A percentile compares a stretch with the other conserved stretches of the same genome.
Conservation (phyloP, 1,140 invertebrate species). For the Drosophila pachea region DNA sequence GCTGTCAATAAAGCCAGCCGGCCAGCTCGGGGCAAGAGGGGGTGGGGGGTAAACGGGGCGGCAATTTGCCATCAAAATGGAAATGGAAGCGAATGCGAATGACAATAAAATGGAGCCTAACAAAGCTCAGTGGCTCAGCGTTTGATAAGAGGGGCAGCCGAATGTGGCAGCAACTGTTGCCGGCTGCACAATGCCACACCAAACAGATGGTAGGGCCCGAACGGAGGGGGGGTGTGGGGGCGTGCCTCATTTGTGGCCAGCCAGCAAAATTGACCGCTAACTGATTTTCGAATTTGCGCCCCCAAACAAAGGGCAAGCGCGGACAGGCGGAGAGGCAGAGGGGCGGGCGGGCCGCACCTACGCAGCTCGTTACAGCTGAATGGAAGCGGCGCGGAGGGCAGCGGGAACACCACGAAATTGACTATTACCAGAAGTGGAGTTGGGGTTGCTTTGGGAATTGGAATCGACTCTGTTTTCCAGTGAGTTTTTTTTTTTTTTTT, state of each 20-base stretch:
- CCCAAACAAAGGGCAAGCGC: not conserved
- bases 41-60: not conserved
- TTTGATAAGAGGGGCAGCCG: slow-evolving; percentile 17
- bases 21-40: not conserved
- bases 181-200: slow-evolving; percentile 66
- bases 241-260: slow-evolving; percentile 57
- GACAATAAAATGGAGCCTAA: slow-evolving; percentile 21
- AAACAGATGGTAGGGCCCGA: not conserved
- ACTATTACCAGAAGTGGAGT: not conserved
- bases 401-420: slow-evolving; percentile 5
- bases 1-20: not conserved
- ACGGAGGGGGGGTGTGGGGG: not conserved
- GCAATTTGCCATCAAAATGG: slow-evolving; percentile 32
- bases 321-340: no score
- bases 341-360: slow-evolving; percentile 56
- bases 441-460: slow-evolving; percentile 35
- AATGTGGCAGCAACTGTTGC: slow-evolving; percentile 22
- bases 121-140: slow-evolving; percentile 17
- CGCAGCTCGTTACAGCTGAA: slow-evolving; percentile 58
- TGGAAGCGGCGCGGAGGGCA: slow-evolving; percentile 1
- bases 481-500: slow-evolving; percentile 1
- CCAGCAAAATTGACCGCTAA: slow-evolving; percentile 71
- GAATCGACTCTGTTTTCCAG: slow-evolving; percentile 36
- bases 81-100: slow-evolving; percentile 20
- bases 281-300: slow-evolving; percentile 72